Conservation (phyloP, 2,797 vertebrate genomes). For the Spizella passerina region DNA sequence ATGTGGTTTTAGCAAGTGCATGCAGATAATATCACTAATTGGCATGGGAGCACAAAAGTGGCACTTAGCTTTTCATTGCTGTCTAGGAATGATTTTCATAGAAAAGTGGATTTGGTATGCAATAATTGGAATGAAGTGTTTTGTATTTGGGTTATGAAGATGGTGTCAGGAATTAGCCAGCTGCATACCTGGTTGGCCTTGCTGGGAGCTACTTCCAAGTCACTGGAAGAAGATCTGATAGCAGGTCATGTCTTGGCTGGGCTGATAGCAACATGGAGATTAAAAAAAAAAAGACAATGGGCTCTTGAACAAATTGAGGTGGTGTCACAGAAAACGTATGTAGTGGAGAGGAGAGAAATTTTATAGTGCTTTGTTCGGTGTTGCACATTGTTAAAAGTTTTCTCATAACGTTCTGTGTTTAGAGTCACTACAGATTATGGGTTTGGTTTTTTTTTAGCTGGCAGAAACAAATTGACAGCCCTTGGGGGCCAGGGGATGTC, state of each 20-base stretch:
- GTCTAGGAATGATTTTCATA: background rate
- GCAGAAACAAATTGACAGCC: background rate
- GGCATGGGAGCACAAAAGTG: rapidly evolving
- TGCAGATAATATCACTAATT: background rate
- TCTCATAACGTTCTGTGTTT: background rate
- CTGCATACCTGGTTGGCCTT: no score
- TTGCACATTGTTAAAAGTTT: background rate
- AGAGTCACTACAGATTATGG: rapidly evolving
- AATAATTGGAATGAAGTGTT: rapidly evolving
- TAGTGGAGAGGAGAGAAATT: background rate
- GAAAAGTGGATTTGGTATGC: no score
- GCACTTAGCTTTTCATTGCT: background rate
- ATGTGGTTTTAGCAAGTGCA: rapidly evolving
- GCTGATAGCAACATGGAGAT: background rate
- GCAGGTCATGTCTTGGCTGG: background rate
- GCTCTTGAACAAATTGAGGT: background rate
- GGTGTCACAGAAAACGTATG: rapidly evolving
- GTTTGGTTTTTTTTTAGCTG: background rate
- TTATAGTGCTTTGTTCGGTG: background rate
- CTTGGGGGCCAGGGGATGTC: background rate
- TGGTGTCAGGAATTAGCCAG: background rate
- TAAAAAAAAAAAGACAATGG: background rate
- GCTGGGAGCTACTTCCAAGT: background rate
- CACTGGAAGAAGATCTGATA: background rate
- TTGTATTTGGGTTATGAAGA: rapidly evolving